phyloP scores from a whole-genome alignment of 2,888 invertebrate genomes.

The Anarsia innoxiella region DNA sequence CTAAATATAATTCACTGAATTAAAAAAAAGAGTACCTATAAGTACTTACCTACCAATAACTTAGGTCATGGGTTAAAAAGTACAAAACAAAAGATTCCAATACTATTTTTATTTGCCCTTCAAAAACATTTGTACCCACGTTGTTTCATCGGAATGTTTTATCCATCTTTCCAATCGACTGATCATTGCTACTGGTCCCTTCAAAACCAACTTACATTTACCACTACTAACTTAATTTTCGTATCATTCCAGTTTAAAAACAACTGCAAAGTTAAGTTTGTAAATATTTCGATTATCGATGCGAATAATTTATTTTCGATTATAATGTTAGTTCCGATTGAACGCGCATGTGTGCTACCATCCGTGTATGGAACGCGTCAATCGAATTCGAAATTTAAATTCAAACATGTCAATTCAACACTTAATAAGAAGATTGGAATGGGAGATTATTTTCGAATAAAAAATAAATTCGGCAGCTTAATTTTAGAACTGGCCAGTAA shows the following conservation, averaged over 20 bases:
- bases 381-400: slow-evolving; percentile 43
- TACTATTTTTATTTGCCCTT: slow-evolving; percentile 6
- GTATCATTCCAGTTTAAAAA: no score
- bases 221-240: not conserved
- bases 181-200: slow-evolving; percentile 53
- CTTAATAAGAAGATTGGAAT: slow-evolving; percentile 9
- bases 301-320: slow-evolving; percentile 25
- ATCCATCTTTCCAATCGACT: slow-evolving; percentile 62
- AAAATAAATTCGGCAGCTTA: no score
- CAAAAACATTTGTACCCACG: slow-evolving; percentile 21
- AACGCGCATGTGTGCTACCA: slow-evolving; percentile 42
- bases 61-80: no score
- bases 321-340: slow-evolving; percentile 44
- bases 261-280: not conserved
- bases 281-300: slow-evolving; percentile 4
- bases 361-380: slow-evolving; percentile 45
- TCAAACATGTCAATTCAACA: slow-evolving; percentile 51
- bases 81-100: no score
- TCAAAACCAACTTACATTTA: slow-evolving; percentile 19
- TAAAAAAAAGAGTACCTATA: not conserved
- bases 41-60: no score
- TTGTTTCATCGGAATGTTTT: slow-evolving; percentile 56
- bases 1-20: no score
- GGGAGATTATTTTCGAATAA: not conserved
- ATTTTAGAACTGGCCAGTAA: no score